Evolutionary conservation across 1,140 invertebrate species (phyloP).

Genomic region (Scaptomyza pallida): DNA sequence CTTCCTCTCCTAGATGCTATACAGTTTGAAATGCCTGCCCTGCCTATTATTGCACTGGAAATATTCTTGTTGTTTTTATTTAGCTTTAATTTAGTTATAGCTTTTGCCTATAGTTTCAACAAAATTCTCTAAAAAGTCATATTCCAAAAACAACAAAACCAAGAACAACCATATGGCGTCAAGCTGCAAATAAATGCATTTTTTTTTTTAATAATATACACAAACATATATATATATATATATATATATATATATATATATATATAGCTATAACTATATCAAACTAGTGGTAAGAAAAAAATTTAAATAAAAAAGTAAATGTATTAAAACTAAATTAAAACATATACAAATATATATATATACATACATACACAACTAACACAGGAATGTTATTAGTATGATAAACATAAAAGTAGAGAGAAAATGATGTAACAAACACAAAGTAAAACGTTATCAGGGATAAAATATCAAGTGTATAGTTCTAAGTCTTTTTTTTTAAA

Average conservation of each 20-base stretch:
- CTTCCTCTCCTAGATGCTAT: background rate
- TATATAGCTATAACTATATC: conserved; percentile 14
- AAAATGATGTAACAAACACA: conserved; percentile 55
- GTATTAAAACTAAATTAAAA: conserved; percentile 51
- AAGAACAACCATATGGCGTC: conserved; percentile 30
- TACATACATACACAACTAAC: conserved; percentile 20
- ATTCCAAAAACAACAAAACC: conserved; percentile 42
- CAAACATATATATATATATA: no score
- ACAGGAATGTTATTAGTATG: conserved; percentile 37
- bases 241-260: no score
- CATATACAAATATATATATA: background rate
- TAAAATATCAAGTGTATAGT: conserved; percentile 76
- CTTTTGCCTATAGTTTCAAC: conserved; percentile 50
- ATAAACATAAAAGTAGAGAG: conserved; percentile 38
- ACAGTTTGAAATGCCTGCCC: conserved; percentile 20
- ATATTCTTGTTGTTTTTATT: conserved; percentile 41
- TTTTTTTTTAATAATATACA: conserved; percentile 41
- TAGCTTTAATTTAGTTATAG: conserved; percentile 45
- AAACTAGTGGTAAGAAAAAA: conserved; percentile 26
- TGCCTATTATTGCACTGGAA: conserved; percentile 32
- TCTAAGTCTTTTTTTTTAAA: conserved; percentile 58
- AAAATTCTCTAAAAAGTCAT: conserved; percentile 66
- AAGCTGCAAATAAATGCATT: conserved; percentile 36
- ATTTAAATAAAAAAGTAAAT: conserved; percentile 43
- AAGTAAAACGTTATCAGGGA: conserved; percentile 80